Base-by-base conservation (phyloP, 2,113 vertebrate genomes). In the Rhynchomys soricoides region DNA sequence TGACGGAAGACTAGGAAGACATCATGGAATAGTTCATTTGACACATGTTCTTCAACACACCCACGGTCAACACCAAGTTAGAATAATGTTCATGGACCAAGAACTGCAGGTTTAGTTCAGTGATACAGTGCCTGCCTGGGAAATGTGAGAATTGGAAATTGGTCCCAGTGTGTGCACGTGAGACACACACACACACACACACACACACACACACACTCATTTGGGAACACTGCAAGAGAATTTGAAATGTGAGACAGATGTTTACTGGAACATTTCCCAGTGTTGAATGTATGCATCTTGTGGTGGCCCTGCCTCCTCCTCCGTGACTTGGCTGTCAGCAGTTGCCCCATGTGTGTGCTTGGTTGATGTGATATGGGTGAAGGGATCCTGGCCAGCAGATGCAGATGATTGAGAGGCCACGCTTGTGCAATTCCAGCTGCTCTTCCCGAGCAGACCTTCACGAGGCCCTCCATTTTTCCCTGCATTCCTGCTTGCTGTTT, bases 401-500 rank as follows among this genome's bases (percentile, higher is more conserved):
- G 0, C 66, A 43, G 37, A 40, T 8, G 0, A 0, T 11, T 0
- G 19, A 0, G 62, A 45, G 22, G 31, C 40, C 19, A 15, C 5
- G 1, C 7, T 40, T 19, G 6, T 29, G 48, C n/a, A 73, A 37
- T 1, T 37, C 26, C 16, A 5, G 59, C 29, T 66, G 62, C 22
- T 26, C 66, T 13, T 50, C 74, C 34, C 16, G 37, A 26, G 17
- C 5, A 9, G 48, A 86, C 74, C 37, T 10, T 0, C 43, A 21
- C 15, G 13, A 4, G 31, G 15, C 29, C 6, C 31, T 52, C 40
- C 21, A 1, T n/a, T 31, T 1, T 9, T 11, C 6, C 37, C 74
- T 31, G 4, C 16, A 55, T 77, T 62, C 55, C 75, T 64, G 29
- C 64, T 66, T 10, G 40, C 12, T 66, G n/a, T 82, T n/a, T 16